Conservation (phyloP, 2,113 vertebrate species). For the Danio rerio region GRCz12tu NC_133189.1:1184501-1185000, state of each 20-base stretch:
- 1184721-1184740: not conserved
- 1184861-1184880: conserved; percentile 44
- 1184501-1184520: too few species aligned
- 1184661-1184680: too few species aligned
- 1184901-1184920: conserved; percentile 7
- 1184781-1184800: not conserved
- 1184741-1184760: not conserved
- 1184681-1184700: too few species aligned
- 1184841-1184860: not conserved
- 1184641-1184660: too few species aligned
- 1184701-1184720: too few species aligned
- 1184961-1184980: not conserved
- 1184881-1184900: conserved; percentile 28
- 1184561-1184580: too few species aligned
- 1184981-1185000: not conserved
- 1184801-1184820: not conserved
- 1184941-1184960: not conserved
- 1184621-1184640: too few species aligned
- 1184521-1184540: too few species aligned
- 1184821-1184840: conserved; percentile 1
- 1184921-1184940: not conserved
- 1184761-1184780: not conserved
- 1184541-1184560: too few species aligned
- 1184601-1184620: too few species aligned
- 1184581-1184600: too few species aligned